Base-by-base conservation (phyloP, 2,797 vertebrate genomes). In the Ceryle rudis region DNA sequence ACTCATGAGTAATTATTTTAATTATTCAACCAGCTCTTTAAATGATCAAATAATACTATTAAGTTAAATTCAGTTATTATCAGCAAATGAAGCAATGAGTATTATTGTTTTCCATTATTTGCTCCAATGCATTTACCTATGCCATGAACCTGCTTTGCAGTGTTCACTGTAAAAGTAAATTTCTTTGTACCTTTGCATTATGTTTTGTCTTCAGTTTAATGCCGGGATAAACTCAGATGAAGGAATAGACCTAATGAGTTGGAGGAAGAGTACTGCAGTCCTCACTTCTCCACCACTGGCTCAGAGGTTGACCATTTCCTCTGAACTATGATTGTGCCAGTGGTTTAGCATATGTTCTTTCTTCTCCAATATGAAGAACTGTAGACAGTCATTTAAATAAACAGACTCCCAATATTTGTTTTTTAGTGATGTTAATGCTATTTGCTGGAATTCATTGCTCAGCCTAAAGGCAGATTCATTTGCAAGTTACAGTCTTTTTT, bases 1-100 rank as follows among this genome's bases (percentile, higher is more conserved):
- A 72, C 61, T 91, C 65, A 47, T 35, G 39, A 93, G n/a, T 87
- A 83, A 93, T 94, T 96, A 72, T 95, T 96, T 92, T 81, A 52
- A 81, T 83, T 91, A 90, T 93, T 94, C 72, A 94, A 54, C 37
- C 46, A 88, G 29, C 49, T 81, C 75, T 90, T 74, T 66, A 81
- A 89, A 86, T 46, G 5, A 81, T 88, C 37, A 90, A 75, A 90
- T 78, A 91, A 92, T 89, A 92, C 46, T 84, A 79, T 81, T 60
- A 85, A 55, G 28, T 90, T 88, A 58, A 81, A 95, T 58, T 91
- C 73, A 88, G 37, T 87, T 83, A 46, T 61, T 92, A 78, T 57
- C 65, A 86, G 17, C 49, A 83, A 90, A 94, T 46, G 54, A 96
- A 93, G 33, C 46, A 82, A 19, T 42, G 11, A 81, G 2, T 79